Evolutionary conservation across 1,140 invertebrate species (phyloP), one percentile per base, ranked within the genome.

Genomic region (Varroa destructor): DNA sequence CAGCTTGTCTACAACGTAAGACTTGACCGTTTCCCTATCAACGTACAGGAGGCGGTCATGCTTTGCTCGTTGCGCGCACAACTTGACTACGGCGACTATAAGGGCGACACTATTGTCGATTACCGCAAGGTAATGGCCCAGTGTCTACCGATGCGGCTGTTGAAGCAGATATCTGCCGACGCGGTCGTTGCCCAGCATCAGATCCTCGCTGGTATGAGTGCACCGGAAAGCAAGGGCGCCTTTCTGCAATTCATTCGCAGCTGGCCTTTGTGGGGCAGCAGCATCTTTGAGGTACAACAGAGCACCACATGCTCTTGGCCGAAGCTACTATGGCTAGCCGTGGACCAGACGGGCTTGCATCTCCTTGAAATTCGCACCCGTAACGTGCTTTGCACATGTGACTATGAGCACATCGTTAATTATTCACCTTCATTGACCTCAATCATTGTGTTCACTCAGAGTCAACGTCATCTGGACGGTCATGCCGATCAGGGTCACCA

Each of bases 301-400:
- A 92, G 90, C 25, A 95, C 95, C 78, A 95, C 92, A 1, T 93
- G 91, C 10, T 93, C 92, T 78, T 94, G 93, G 89, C 93, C 93
- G 5, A 79, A 82, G 72, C 77, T 74, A 37, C 80, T 97, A 4
- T 93, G 93, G 90, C 80, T 97, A 61, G 91, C 91, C 10, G 88
- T 96, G 3, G 90, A 94, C 81, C 91, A 95, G 79, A 85, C 84
- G 76, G 93, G 93, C n/a, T 84, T 97, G 71, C 91, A 95, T 78
- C 81, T 97, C 58, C 81, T 96, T 72, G 89, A 94, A 77, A 87
- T 90, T 77, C 86, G 90, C 71, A 88, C 90, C 4, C 70, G 77
- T 72, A 89, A 92, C 77, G 86, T 90, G 43, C 83, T 94, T 0
- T 90, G 89, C 79, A 91, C 88, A 75, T 92, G 91, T 78, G 89